These are phyloP conservation scores for Listronotus oregonensis DNA, from an alignment of 1,140 invertebrate species.

Conservation along the genomic window DNA sequence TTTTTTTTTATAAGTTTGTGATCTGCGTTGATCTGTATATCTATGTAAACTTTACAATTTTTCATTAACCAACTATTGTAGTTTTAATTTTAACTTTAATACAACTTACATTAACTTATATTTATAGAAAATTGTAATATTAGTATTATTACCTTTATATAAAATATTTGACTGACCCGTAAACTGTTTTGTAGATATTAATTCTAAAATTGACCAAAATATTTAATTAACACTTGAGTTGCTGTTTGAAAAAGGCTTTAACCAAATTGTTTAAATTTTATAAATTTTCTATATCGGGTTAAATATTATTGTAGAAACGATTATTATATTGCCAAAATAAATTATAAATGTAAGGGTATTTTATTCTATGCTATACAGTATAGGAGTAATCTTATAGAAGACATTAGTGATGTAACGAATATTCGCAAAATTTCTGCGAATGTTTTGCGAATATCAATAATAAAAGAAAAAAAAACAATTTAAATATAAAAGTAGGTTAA, in stretches of 20 bases:
- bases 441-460: too few relatives aligned
- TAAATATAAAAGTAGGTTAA: too few relatives aligned
- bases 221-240: constrained; percentile 3
- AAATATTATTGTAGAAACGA: too few relatives aligned
- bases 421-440: too few relatives aligned
- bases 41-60: background rate
- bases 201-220: constrained; percentile 3
- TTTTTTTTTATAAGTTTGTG: constrained; percentile 11
- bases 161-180: constrained; percentile 10
- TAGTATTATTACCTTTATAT: constrained; percentile 5
- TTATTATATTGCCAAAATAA: too few relatives aligned
- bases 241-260: background rate
- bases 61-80: constrained; percentile 5
- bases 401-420: too few relatives aligned
- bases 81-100: constrained; percentile 7
- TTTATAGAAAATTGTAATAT: constrained; percentile 8
- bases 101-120: constrained; percentile 2
- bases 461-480: too few relatives aligned
- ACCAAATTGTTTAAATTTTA: background rate
- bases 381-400: too few relatives aligned
- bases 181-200: constrained; percentile 10
- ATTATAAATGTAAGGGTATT: too few relatives aligned
- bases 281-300: too few relatives aligned
- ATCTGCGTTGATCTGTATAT: constrained; percentile 13
- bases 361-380: too few relatives aligned